These are phyloP conservation scores for Metacarcinus magister DNA, from an alignment of 2,888 invertebrate species.

Conservation along the genomic window DNA sequence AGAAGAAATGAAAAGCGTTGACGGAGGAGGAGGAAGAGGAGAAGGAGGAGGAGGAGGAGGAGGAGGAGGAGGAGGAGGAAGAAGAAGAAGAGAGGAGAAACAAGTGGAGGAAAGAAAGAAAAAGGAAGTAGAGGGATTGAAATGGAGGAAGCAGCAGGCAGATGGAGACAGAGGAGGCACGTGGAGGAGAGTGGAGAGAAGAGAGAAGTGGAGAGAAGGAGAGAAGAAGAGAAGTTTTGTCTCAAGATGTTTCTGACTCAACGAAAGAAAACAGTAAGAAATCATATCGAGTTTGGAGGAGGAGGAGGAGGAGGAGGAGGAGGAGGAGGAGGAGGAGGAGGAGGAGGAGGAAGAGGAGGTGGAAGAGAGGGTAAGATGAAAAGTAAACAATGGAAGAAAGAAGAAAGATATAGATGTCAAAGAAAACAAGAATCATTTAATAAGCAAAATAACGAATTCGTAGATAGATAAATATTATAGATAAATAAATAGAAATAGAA, in stretches of 20 bases:
- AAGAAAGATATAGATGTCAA: not conserved
- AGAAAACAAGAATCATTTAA: not conserved
- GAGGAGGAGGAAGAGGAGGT: too few relatives aligned
- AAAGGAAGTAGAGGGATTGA: not conserved
- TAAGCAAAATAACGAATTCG: too few relatives aligned
- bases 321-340: too few relatives aligned
- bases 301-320: too few relatives aligned
- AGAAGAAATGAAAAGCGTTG: not conserved
- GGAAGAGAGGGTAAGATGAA: too few relatives aligned
- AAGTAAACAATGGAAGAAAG: too few relatives aligned
- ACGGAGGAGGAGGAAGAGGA: not conserved
- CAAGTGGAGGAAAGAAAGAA: not conserved
- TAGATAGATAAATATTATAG: too few relatives aligned
- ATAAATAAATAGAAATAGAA: too few relatives aligned
- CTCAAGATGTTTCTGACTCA: too few relatives aligned
- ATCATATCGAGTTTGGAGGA: too few relatives aligned
- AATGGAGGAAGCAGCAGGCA: not conserved
- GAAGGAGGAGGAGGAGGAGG: constrained; percentile 6
- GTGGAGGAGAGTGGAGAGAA: not conserved
- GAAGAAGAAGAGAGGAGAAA: not conserved
- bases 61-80: not conserved
- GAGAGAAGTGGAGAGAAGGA: not conserved
- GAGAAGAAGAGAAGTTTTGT: not conserved
- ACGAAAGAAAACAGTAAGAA: too few relatives aligned
- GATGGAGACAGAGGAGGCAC: not conserved